Evolutionary conservation across 2,113 vertebrate species (phyloP), one percentile per base, ranked within the genome.

Genomic region (Gymnarchus niloticus): DNA sequence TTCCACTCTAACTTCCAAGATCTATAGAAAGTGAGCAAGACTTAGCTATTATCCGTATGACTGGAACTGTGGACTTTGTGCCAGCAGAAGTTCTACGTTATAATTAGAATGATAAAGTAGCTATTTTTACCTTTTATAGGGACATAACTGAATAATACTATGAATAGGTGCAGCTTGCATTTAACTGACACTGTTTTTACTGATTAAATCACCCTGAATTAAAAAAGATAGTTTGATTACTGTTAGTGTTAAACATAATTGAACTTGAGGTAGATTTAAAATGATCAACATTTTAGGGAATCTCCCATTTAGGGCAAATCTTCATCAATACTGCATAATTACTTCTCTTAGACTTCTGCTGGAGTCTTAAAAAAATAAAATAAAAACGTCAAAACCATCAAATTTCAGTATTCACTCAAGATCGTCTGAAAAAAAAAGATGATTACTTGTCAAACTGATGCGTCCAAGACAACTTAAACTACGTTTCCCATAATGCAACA

Each of bases 221-320:
- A 8, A 7, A 5, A 73, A 19, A 23, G 14, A n/a, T n/a, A 25
- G 12, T 21, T 10, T 85, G n/a, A 81, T 33, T 25, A 44, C 8
- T 46, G 73, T 33, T 6, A 44, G n/a, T 46, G 33, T 83, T 86
- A 73, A 46, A 90, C 86, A 78, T 48, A 54, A 7, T 78, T 48
- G 41, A 78, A 90, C 90, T 91, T 94, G 93, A 93, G 92, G 93
- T 93, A 93, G 92, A 86, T 89, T 91, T 89, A 88, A 87, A 90
- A 88, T 78, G 87, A 59, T 87, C 76, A 83, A 59, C 46, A 54
- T 81, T 54, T 54, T 81, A 81, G 49, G 80, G 21, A 8, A n/a
- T n/a, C 37, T 7, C 9, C 23, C 0, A n/a, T 82, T 54, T 33
- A 33, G 48, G 80, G 80, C 12, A 52, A 51, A 3, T 81, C 51